phyloP scores from a whole-genome alignment of 2,888 invertebrate genomes.

The Therioaphis trifolii region DNA sequence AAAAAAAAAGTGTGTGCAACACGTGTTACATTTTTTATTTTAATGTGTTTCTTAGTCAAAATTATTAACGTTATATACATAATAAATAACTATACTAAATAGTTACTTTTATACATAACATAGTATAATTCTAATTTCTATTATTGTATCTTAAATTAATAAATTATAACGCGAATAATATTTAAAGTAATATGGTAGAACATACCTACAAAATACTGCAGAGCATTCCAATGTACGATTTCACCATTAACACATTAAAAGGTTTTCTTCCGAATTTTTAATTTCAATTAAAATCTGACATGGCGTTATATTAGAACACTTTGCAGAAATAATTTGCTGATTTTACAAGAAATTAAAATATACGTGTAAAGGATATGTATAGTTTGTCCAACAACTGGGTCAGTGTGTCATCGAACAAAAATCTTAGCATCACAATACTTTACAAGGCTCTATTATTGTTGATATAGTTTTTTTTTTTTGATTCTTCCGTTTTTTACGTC shows the following conservation, averaged over 20 bases:
- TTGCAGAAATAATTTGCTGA: slow-evolving; percentile 45
- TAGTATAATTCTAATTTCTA: too few relatives aligned
- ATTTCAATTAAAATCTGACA: slow-evolving; percentile 31
- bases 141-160: too few relatives aligned
- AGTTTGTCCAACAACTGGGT: slow-evolving; percentile 52
- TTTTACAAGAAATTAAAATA: slow-evolving; percentile 35
- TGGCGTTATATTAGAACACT: slow-evolving; percentile 31
- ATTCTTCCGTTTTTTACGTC: not conserved
- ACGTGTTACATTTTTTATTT: too few relatives aligned
- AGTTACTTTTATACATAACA: too few relatives aligned
- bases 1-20: too few relatives aligned
- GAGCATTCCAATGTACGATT: too few relatives aligned
- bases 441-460: slow-evolving; percentile 60
- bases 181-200: too few relatives aligned
- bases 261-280: slow-evolving; percentile 26
- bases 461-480: slow-evolving; percentile 48
- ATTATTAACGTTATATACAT: too few relatives aligned
- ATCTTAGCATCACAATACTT: slow-evolving; percentile 58
- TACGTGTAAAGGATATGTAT: slow-evolving; percentile 22
- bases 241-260: not conserved
- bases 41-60: too few relatives aligned
- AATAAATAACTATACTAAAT: too few relatives aligned
- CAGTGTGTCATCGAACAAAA: slow-evolving; percentile 59
- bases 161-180: too few relatives aligned
- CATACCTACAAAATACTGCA: too few relatives aligned